Percentiles rank a stretch among this genome's conserved stretches.
Conservation (phyloP, 1,140 invertebrate species). For the Ylistrum balloti region DNA sequence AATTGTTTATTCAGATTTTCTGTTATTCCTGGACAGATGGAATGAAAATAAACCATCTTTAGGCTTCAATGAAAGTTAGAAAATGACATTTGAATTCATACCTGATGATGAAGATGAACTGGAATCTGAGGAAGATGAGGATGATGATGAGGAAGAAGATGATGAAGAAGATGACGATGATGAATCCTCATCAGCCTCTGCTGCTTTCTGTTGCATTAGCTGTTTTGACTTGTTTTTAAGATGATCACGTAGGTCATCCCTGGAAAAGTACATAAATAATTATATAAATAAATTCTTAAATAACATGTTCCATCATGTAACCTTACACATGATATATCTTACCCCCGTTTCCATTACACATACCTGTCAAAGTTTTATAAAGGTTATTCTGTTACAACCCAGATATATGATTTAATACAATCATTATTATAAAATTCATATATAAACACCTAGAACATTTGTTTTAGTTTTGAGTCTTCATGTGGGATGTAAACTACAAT, state of each 20-base stretch:
- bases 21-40: too few species aligned
- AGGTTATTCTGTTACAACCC: too few species aligned
- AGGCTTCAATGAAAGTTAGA: not conserved
- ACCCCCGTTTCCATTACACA: too few species aligned
- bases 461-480: too few species aligned
- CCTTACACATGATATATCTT: too few species aligned
- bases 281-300: not conserved
- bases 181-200: constrained; percentile 50
- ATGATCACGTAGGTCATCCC: constrained; percentile 94
- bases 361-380: too few species aligned
- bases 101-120: constrained; percentile 50
- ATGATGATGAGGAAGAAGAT: constrained; percentile 50
- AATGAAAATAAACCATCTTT: too few species aligned
- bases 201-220: constrained; percentile 69
- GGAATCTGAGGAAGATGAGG: constrained; percentile 44
- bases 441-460: too few species aligned
- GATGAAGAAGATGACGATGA: constrained; percentile 43
- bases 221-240: constrained; percentile 91
- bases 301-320: not conserved
- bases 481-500: too few species aligned
- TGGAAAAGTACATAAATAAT: constrained; percentile 70
- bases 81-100: constrained; percentile 51
- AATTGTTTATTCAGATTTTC: too few species aligned
- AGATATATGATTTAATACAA: too few species aligned
- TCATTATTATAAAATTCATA: too few species aligned